Base-by-base conservation (phyloP, 1,140 invertebrate genomes). In the Adelges cooleyi region DNA sequence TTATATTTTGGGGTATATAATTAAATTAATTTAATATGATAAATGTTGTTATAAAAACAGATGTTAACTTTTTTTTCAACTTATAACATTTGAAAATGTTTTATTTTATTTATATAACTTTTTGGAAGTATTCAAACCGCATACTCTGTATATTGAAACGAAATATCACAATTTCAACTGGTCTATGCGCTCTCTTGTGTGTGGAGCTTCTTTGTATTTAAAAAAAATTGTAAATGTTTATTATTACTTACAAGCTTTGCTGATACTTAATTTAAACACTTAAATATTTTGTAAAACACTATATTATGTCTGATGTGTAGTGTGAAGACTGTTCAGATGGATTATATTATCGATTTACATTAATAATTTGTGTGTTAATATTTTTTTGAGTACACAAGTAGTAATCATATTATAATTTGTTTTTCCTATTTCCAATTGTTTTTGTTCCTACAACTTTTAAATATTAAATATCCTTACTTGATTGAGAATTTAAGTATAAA, bases 301-400 rank as follows among this genome's bases (percentile, higher is more conserved):
- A 62, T 52, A 18, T 62, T 62, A 62, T 48, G 42, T 62, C 56
- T 62, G 56, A 62, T 62, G 38, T 62, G 56, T 62, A 62, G 40
- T 62, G 56, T 62, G 44, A 62, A 62, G 56, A 62, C 56, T 62
- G 56, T 62, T 62, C 56, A 62, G 56, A 62, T 62, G 56, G 56
- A 62, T 62, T 62, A 62, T 62, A 62, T 62, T 62, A 62, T 62
- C 42, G 25, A 62, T 62, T 48, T 62, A 62, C 56, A 59, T 29
- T 59, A 62, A n/a, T n/a, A n/a, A n/a, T n/a, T n/a, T n/a, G n/a
- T n/a, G n/a, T n/a, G n/a, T n/a, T n/a, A n/a, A n/a, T n/a, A n/a
- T n/a, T n/a, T n/a, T n/a, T n/a, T n/a, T n/a, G n/a, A n/a, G n/a
- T n/a, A n/a, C n/a, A n/a, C n/a, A n/a, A n/a, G n/a, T n/a, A n/a